A percentile compares a stretch with the other conserved stretches of the same genome.
phyloP scores from a whole-genome alignment of 2,888 invertebrate genomes.

The Orchesellides sinensis region DNA sequence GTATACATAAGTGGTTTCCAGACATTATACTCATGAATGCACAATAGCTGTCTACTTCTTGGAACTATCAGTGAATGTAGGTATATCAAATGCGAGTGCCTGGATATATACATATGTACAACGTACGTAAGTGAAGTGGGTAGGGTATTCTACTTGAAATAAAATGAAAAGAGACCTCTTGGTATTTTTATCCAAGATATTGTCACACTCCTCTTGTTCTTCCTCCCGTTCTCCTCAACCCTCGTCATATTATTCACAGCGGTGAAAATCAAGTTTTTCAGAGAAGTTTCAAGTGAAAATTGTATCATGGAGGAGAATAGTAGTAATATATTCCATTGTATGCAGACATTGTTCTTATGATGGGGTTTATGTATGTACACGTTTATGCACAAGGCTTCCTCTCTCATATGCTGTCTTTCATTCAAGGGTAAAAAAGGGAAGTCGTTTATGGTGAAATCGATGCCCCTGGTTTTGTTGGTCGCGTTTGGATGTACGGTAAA shows the following conservation, averaged over 20 bases:
- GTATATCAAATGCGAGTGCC: too few relatives aligned
- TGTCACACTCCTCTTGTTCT: background rate
- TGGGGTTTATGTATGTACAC: background rate
- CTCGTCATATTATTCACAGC: background rate
- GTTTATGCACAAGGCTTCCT: background rate
- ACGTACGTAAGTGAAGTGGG: background rate
- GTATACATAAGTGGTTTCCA: too few relatives aligned
- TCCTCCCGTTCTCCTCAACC: background rate
- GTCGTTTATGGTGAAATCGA: slow-evolving; percentile 69
- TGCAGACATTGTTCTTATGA: too few relatives aligned
- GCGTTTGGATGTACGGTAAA: background rate
- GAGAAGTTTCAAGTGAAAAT: too few relatives aligned
- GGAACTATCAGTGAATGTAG: too few relatives aligned
- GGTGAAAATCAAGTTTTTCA: slow-evolving; percentile 12
- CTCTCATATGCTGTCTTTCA: slow-evolving; percentile 3
- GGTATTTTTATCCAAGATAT: slow-evolving; percentile 3
- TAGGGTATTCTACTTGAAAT: background rate
- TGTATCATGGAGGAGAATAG: too few relatives aligned
- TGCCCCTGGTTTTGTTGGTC: slow-evolving; percentile 47
- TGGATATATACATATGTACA: background rate
- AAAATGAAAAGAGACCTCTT: slow-evolving; percentile 10
- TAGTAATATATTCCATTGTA: background rate
- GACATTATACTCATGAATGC: too few relatives aligned
- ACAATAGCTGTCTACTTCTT: too few relatives aligned
- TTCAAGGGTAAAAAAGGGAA: slow-evolving; percentile 56